These are phyloP conservation scores for Aporophyla nigra DNA, from an alignment of 2,888 invertebrate genomes.

Conservation along the genomic window DNA sequence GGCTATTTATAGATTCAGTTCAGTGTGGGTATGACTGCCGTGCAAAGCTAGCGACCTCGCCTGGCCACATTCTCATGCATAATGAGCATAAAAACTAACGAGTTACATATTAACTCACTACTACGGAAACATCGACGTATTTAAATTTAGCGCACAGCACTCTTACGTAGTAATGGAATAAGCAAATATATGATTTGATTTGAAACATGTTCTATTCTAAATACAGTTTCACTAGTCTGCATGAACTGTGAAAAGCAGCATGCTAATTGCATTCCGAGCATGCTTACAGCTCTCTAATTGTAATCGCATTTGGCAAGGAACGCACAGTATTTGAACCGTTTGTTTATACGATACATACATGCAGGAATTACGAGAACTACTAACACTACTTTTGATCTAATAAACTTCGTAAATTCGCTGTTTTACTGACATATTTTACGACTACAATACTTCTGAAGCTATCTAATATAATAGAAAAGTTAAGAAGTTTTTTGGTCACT, in stretches of 20 bases:
- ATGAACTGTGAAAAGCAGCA: slow-evolving; percentile 1
- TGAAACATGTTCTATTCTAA: slow-evolving; percentile 13
- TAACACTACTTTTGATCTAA: neutral
- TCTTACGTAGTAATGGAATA: slow-evolving; percentile 6
- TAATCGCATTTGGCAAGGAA: slow-evolving; percentile 25
- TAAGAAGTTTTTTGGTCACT: neutral
- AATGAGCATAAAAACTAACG: slow-evolving; percentile 31
- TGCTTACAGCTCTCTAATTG: slow-evolving; percentile 38
- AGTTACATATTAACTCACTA: slow-evolving; percentile 4
- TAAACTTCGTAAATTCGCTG: slow-evolving; percentile 9
- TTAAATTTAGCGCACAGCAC: slow-evolving; percentile 33
- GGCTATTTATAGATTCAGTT: slow-evolving; percentile 26
- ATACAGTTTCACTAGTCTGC: slow-evolving; percentile 2
- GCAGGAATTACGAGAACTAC: slow-evolving; percentile 4
- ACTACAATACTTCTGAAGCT: neutral
- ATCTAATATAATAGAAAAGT: neutral
- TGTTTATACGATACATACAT: neutral
- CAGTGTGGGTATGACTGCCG: slow-evolving; percentile 4
- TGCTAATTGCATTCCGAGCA: slow-evolving; percentile 24
- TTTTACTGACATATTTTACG: neutral
- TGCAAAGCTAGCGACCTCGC: slow-evolving; percentile 10
- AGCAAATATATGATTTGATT: neutral
- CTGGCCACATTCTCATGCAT: slow-evolving; percentile 38
- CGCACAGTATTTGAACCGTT: neutral
- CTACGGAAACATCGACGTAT: neutral